Base-by-base conservation (phyloP, 2,113 vertebrate species). In the Lasiurus borealis region DNA sequence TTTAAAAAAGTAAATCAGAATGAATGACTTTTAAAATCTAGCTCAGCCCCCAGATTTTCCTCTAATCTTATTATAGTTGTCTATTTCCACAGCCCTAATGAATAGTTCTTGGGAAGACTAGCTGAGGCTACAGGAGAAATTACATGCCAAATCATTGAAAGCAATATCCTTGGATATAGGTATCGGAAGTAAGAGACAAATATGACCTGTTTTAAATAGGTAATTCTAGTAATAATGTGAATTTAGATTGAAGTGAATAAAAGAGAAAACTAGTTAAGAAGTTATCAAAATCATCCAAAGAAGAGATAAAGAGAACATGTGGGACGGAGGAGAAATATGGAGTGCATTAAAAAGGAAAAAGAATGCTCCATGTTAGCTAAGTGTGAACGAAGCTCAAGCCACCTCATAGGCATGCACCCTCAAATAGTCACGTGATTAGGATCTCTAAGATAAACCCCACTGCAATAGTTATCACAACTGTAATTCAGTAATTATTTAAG, bases 201-300 rank as follows among this genome's bases (percentile, higher is more conserved):
- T 34, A 64, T 9, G 18, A 52, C 88, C 27, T 71, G 8, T 52
- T 73, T 76, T 54, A 89, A 86, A 76, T 8, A 71, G 12, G 64
- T 52, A n/a, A n/a, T n/a, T n/a, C n/a, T n/a, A n/a, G n/a, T n/a
- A 68, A 46, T 31, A 40, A 31, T n/a, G 31, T 23, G 34, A 36
- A 77, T 87, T 23, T 36, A 31, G n/a, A 18, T 5, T 83, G 13
- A 31, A 87, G 31, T 25, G 11, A 5, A n/a, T 80, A 29, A 88
- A 93, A 87, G 31, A 16, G 72, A 86, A 84, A 84, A 66, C 27
- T 19, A 68, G 50, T 83, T 57, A 90, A 77, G 29, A 87, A 91
- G 66, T 90, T 72, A 88, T 59, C 19, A 80, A 59, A 93, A 87
- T 34, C 23, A 86, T 40, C 29, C 34, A 87, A 88, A 75, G 76